A percentile compares a stretch with the other conserved stretches of the same genome.
These are phyloP conservation scores for Palloptera scutellata DNA, from an alignment of 2,888 invertebrate genomes.

Conservation along the genomic window DNA sequence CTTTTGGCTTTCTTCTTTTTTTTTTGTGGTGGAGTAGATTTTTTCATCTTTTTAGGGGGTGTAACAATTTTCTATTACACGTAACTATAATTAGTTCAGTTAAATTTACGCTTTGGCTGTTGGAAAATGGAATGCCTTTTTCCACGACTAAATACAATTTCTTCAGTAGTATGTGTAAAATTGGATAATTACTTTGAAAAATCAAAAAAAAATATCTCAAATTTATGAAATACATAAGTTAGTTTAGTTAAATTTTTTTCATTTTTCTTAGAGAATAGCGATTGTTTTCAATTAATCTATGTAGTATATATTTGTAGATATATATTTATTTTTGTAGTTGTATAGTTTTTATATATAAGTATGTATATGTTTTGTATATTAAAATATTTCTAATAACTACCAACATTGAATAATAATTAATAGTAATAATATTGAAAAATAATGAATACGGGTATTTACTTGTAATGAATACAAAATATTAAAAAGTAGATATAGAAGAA, in stretches of 20 bases:
- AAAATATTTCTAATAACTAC: constrained; percentile 19
- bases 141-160: too few species aligned
- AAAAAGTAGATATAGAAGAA: constrained; percentile 30
- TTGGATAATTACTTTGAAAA: too few species aligned
- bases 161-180: too few species aligned
- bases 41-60: too few species aligned
- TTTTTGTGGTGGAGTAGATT: too few species aligned
- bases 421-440: constrained; percentile 53
- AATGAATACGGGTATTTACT: constrained; percentile 47
- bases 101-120: too few species aligned
- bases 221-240: background rate
- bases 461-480: constrained; percentile 52
- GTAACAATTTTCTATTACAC: too few species aligned
- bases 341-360: constrained; percentile 1
- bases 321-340: constrained; percentile 10
- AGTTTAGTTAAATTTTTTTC: background rate
- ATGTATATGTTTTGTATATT: background rate
- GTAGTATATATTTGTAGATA: background rate
- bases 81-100: too few species aligned
- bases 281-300: constrained; percentile 18
- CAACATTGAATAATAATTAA: constrained; percentile 22
- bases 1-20: too few species aligned
- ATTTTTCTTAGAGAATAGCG: constrained; percentile 31
- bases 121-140: too few species aligned
- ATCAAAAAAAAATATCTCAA: background rate